Base-by-base conservation (phyloP, 2,888 invertebrate genomes). In the Bellardia bayeri region DNA sequence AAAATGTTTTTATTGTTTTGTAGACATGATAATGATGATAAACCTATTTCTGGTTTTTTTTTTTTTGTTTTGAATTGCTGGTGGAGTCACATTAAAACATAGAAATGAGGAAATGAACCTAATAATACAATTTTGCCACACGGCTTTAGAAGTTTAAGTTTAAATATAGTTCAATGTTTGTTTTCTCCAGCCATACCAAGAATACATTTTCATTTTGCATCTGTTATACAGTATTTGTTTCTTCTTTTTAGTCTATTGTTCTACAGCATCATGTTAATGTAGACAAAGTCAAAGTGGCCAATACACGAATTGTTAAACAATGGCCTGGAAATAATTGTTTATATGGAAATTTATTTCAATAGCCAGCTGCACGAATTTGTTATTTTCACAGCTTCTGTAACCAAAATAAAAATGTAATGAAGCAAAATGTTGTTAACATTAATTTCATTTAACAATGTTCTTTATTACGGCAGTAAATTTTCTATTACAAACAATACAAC, bases 271-370 rank as follows among this genome's bases (percentile, higher is more conserved):
- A n/a, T n/a, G 33, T 33, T 9, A 33, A 30, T 37, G 9, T 13
- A 40, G 40, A 16, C 7, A 82, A 75, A 51, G n/a, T 72, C 45
- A 66, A 71, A 72, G 23, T 37, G 23, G n/a, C 2, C 16, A 51
- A 6, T 49, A 54, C 3, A 16, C 23, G 13, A 66, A 49, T 51
- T 56, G 45, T 72, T 79, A 68, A 74, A 79, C 79, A 74, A 69
- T 68, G 68, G 68, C 80, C 61, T 85, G 63, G 56, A 68, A 85
- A 69, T 69, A 85, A 80, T 80, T 63, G 51, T 75, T 61, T 80
- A 45, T 66, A 79, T 66, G 56, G 56, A 84, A 84, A 66, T 72
- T 82, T 76, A 76, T 76, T 78, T 72, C 71, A 78, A 64, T 79
- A 69, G 11, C 37, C 78, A 84, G 16, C 58, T 79, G 30, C 30